phyloP scores from a whole-genome alignment of 1,140 invertebrate species.

The Hylaeus volcanicus region DNA sequence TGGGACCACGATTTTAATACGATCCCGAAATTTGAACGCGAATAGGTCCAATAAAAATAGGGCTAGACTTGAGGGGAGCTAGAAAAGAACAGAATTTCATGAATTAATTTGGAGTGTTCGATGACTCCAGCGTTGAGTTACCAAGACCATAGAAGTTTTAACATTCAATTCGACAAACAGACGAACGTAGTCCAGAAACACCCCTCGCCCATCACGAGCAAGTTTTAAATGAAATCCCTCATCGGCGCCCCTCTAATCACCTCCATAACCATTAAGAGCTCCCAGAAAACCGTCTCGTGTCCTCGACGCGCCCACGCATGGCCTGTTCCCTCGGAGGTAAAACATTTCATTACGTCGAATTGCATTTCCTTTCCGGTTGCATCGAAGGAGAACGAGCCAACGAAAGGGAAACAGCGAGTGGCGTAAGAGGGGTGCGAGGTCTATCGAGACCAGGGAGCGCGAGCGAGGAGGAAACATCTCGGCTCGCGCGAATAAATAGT shows the following conservation, averaged over 20 bases:
- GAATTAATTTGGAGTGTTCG: too few species aligned
- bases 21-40: neutral
- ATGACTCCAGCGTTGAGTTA: too few species aligned
- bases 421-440: slow-evolving; percentile 2
- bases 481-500: slow-evolving; percentile 40
- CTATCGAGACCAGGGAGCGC: slow-evolving; percentile 9
- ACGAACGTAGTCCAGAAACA: neutral
- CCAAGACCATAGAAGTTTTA: too few species aligned
- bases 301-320: slow-evolving; percentile 5
- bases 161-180: neutral
- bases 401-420: slow-evolving; percentile 18
- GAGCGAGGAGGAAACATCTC: slow-evolving; percentile 29
- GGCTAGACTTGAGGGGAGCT: too few species aligned
- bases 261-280: neutral
- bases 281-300: slow-evolving; percentile 3
- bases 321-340: neutral
- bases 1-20: neutral
- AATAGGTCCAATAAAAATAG: too few species aligned
- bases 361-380: slow-evolving; percentile 58
- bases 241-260: slow-evolving; percentile 3
- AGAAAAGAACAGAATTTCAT: too few species aligned
- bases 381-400: slow-evolving; percentile 33
- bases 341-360: slow-evolving; percentile 76
- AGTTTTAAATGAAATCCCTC: neutral
- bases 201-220: too few species aligned